phyloP scores from a whole-genome alignment of 2,797 vertebrate species.

The Phrynocephalus forsythii region DNA sequence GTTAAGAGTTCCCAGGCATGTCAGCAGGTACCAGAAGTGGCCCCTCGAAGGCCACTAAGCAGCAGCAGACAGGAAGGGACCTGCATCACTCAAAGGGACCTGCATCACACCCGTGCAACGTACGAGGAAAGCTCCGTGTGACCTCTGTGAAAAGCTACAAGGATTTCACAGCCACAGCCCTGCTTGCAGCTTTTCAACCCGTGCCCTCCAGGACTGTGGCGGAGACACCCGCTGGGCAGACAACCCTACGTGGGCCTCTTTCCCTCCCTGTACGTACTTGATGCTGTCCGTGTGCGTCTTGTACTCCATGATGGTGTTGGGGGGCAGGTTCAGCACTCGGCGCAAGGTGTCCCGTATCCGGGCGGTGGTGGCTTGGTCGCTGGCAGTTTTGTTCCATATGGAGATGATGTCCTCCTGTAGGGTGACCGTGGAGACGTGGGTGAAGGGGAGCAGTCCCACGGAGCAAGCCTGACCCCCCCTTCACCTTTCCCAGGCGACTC shows the following conservation, averaged over 20 bases:
- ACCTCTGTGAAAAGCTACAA: constrained; percentile 24
- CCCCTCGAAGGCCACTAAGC: background rate
- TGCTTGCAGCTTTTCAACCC: constrained; percentile 11
- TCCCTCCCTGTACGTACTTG: constrained; percentile 79
- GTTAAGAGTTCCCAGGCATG: too few relatives aligned
- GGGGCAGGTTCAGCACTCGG: constrained; percentile 86
- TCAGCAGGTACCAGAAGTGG: background rate
- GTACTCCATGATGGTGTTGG: constrained; percentile 88
- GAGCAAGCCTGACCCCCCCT: fast-evolving
- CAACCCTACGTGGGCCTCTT: background rate
- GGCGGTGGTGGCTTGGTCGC: constrained; percentile 85
- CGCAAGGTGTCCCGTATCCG: constrained; percentile 84
- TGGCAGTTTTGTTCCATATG: constrained; percentile 88
- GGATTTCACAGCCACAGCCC: background rate
- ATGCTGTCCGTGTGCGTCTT: constrained; percentile 88
- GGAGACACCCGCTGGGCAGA: constrained; percentile 32
- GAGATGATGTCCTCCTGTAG: constrained; percentile 85
- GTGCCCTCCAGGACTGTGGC: background rate
- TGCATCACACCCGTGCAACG: background rate
- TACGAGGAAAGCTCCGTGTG: background rate
- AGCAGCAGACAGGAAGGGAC: constrained; percentile 21
- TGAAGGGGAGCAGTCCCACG: background rate
- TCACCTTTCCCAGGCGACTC: constrained; percentile 20
- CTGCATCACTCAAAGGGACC: constrained; percentile 38
- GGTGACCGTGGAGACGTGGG: background rate